Base-by-base conservation (phyloP, 2,888 invertebrate species). In the Cactoblastis cactorum region DNA sequence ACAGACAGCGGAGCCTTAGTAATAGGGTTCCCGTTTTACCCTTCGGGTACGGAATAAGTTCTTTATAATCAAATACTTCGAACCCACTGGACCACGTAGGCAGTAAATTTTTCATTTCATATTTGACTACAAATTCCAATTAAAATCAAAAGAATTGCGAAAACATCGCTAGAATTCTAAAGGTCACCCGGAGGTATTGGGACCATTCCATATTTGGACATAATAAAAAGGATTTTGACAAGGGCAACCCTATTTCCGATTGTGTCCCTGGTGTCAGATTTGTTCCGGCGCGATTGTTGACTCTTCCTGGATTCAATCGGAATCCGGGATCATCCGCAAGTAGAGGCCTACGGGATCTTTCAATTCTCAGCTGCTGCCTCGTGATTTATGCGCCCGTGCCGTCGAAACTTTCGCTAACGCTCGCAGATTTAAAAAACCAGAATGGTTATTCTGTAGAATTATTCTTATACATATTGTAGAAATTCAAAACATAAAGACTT, bases 261-360 rank as follows among this genome's bases (percentile, higher is more conserved):
- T 11, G 28, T 28, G 28, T 43, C 43, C 15, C 9, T 24, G 28
- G 43, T 17, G 24, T n/a, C 28, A 43, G 43, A 43, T 43, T 43
- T 28, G 43, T 43, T 43, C 43, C 43, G 28, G 28, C 15, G 17
- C 28, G 11, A 28, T 43, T 43, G 43, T 32, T 43, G 43, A 43
- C 28, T 28, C 24, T 28, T 43, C 43, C 32, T 28, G 43, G 28
- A 43, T 43, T 28, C 43, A 28, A 43, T 43, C 28, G 39, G 34
- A 34, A n/a, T 34, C 34, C 17, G 37, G 24, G 41, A 43, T 43
- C 28, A 43, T 12, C 24, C 43, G n/a, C 8, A 12, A 43, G 41
- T 14, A 15, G 28, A 28, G 24, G 43, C 43, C 43, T 43, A 28
- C 3, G 37, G 37, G 8, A 37, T 9, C 37, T 35, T 15, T 35